Base-by-base conservation (phyloP, 2,113 vertebrate genomes). In the Etia nguti region DNA sequence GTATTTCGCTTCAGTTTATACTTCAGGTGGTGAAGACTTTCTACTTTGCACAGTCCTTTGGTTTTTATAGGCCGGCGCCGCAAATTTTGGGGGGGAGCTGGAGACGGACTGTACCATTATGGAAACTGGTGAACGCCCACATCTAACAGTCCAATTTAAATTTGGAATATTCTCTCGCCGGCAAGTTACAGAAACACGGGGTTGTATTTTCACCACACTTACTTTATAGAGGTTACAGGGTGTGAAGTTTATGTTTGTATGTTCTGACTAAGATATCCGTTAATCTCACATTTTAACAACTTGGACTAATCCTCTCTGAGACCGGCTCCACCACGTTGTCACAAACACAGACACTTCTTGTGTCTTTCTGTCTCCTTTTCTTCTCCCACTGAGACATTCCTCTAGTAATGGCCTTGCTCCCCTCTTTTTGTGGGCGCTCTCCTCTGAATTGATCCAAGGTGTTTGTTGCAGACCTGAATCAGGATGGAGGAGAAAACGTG, bases 21-120 rank as follows among this genome's bases (percentile, higher is more conserved):
- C 54, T 60, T 29, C 65, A 57, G 24, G 4, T 80, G 57, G 60
- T 29, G 36, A 68, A 41, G 36, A 84, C 34, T 80, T 8, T 8
- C 29, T 43, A 89, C 87, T 85, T 88, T 75, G 54, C 55, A 1
- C 46, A 68, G 54, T n/a, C 29, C 15, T 15, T 79, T 50, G 91
- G 77, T 95, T 93, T 94, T 95, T 96, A 95, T 95, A 94, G 90
- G 52, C 55, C 18, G 36, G 70, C 15, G 43, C 77, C 4, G 82
- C 77, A 92, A 89, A 62, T n/a, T 65, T 52, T 90, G 34, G 83
- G 81, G 90, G 55, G 59, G 48, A 89, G 89, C 79, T 75, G 87
- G 83, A 65, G 77, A 34, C 41, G 94, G 96, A 93, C 92, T 87
- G 90, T 96, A 96, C 96, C 96, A 97, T 92, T 95, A 82, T 8